Conservation (phyloP, 2,113 vertebrate species). For the Sebastes schlegelii region DNA sequence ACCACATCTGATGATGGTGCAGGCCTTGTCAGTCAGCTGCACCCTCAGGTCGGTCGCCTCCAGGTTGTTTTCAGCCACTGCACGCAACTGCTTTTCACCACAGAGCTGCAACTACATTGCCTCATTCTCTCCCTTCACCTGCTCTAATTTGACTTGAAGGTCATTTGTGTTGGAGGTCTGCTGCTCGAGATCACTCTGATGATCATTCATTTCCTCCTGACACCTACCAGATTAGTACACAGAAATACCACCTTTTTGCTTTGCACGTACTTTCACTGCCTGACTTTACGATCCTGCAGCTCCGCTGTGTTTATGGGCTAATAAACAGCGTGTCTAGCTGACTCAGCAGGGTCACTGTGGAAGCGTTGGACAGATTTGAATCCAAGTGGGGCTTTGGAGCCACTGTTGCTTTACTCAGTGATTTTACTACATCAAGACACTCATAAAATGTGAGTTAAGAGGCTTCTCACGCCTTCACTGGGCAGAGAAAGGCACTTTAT, state of each 20-base stretch:
- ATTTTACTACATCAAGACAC: accelerated
- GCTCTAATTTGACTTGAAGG: background rate
- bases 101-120: no score
- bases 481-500: background rate
- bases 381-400: background rate
- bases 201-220: background rate
- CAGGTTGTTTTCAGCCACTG: no score
- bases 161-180: background rate
- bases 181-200: background rate
- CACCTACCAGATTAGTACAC: background rate
- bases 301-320: background rate
- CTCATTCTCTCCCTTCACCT: background rate
- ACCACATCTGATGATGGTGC: background rate
- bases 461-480: background rate
- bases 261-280: background rate
- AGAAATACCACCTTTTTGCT: background rate
- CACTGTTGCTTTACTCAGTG: background rate
- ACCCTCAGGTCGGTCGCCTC: no score
- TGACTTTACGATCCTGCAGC: background rate
- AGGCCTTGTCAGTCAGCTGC: no score
- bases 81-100: background rate
- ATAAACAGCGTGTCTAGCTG: background rate
- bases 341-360: background rate
- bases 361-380: background rate
- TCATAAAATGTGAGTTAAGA: background rate